A percentile compares a stretch with the other conserved stretches of the same genome.
These are phyloP conservation scores for Rhyacichthys aspro DNA, from an alignment of 2,797 vertebrate genomes.

Conservation along the genomic window DNA sequence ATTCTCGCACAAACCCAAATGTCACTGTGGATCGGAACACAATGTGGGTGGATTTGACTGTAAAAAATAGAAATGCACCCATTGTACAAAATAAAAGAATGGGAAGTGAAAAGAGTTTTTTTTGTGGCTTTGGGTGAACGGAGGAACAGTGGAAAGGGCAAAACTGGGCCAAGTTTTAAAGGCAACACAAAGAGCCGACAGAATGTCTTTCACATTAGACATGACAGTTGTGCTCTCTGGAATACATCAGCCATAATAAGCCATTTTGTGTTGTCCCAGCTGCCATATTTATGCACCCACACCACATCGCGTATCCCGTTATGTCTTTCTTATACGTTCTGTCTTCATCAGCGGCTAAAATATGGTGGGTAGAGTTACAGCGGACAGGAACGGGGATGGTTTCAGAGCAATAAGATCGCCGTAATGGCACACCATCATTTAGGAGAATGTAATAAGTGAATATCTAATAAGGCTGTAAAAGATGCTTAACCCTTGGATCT, in stretches of 20 bases:
- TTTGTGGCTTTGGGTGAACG: conserved; percentile 29
- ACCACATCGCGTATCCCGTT: conserved; percentile 23
- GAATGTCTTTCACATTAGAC: conserved; percentile 62
- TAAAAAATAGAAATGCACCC: conserved; percentile 12
- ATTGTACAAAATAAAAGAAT: conserved; percentile 22
- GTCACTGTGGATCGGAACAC: conserved; percentile 1
- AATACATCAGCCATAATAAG: conserved; percentile 66
- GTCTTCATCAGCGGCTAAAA: conserved; percentile 66
- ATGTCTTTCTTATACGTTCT: conserved; percentile 48
- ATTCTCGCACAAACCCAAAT: conserved; percentile 9
- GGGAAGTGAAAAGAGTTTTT: conserved; percentile 34
- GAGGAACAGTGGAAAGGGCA: conserved; percentile 40
- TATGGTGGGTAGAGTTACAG: conserved; percentile 62
- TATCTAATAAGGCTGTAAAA: conserved; percentile 75
- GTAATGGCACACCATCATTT: conserved; percentile 75
- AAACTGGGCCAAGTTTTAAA: conserved; percentile 50
- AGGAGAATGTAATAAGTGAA: conserved; percentile 75
- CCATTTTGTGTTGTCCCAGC: conserved; percentile 32
- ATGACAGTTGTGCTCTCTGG: conserved; percentile 66
- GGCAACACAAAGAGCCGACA: conserved; percentile 50
- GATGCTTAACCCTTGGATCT: conserved; percentile 68
- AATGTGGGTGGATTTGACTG: conserved; percentile 1
- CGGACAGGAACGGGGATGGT: conserved; percentile 47
- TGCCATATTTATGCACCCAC: conserved; percentile 29
- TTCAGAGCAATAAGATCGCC: conserved; percentile 59